Evolutionary conservation across 2,113 vertebrate genomes (phyloP), one percentile per base, ranked within the genome.

Genomic region (Heterocephalus glaber): DNA sequence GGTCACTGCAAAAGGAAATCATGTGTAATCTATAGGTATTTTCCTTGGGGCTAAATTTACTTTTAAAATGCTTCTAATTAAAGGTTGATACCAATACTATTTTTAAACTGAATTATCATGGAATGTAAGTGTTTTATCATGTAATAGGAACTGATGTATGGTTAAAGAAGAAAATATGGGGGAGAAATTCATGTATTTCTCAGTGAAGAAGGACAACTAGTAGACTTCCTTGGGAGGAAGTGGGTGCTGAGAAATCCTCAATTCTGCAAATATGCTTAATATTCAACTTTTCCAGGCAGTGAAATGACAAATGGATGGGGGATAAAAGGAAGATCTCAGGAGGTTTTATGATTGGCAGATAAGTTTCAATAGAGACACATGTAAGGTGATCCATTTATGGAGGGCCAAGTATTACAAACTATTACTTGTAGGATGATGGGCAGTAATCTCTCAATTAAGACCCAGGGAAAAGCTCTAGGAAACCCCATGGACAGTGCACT

Each of bases 61-160:
- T 95, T 96, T 93, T 60, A 52, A 95, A 97, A 94, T 63, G 54
- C 74, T 97, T 94, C 79, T 89, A 83, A 83, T 96, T 94, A 96
- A 74, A 86, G 84, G 86, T 89, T 93, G 70, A 93, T 86, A 84
- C 33, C 19, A 66, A 84, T 30, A 1, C 72, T 96, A 84, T 60
- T 85, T 86, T 96, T 60, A 88, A 96, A 93, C 56, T 83, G 79
- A 94, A 89, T 86, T 94, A 77, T 38, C 82, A 89, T 33, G 66
- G 41, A 58, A 86, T 74, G 89, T 87, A 82, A 95, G 35, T 89
- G 81, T 91, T 74, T 49, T 72, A 52, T 94, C 74, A 93, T 88
- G 58, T 94, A 92, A n/a, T 65, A 82, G 41, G 47, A 94, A 86
- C 44, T 65, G 49, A 52, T 89, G 85, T 68, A 94, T 35, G 16